A percentile compares a stretch with the other conserved stretches of the same genome.
Conservation (phyloP, 2,797 vertebrate species). For the Choloepus didactylus region DNA sequence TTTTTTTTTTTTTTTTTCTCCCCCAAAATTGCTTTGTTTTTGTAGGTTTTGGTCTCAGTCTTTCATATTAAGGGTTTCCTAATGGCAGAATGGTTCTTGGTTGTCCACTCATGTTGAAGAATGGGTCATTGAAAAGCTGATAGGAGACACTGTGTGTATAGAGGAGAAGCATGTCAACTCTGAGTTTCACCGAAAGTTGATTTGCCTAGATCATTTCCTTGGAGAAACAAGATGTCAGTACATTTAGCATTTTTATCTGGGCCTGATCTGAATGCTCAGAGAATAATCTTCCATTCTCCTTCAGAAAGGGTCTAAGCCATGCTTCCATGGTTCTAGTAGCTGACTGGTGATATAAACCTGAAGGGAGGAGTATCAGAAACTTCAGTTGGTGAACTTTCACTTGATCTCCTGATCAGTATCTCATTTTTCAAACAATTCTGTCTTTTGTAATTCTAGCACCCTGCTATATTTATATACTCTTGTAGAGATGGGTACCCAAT, state of each 20-base stretch:
- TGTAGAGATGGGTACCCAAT: not conserved
- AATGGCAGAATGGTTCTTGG: not conserved
- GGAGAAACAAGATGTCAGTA: not conserved
- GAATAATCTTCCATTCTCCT: not conserved
- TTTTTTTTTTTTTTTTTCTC: not conserved
- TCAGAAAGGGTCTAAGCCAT: not conserved
- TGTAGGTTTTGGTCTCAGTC: not conserved
- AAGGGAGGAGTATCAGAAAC: not conserved
- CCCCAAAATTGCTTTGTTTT: not conserved
- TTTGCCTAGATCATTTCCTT: not conserved
- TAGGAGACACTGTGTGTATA: accelerated
- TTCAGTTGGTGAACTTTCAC: conserved; percentile 24
- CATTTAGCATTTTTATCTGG: not conserved
- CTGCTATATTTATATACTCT: not conserved
- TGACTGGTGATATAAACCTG: not conserved
- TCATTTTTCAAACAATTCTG: conserved; percentile 27
- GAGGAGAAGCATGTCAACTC: not conserved
- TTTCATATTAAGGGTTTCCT: not conserved
- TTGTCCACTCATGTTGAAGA: not conserved
- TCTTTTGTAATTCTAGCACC: not conserved
- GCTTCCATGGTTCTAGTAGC: not conserved
- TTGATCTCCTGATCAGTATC: not conserved
- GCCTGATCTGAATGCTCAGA: not conserved
- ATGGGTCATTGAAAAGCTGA: not conserved
- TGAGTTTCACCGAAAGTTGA: not conserved